Evolutionary conservation across 2,888 invertebrate genomes (phyloP), one percentile per base, ranked within the genome.

Genomic region (Eupsilia transversa): DNA sequence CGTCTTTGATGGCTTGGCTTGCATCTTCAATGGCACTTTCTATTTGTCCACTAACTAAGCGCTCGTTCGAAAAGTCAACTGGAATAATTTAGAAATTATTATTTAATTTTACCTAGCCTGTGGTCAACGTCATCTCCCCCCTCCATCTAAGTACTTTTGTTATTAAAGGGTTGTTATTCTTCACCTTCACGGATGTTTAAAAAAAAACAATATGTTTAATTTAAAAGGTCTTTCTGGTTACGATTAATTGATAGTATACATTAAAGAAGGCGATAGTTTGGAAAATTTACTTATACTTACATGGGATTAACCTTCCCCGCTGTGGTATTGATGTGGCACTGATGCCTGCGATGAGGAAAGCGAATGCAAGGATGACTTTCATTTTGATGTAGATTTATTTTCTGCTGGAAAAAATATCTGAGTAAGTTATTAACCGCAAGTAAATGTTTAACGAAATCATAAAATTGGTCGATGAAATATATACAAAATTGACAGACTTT

Each of bases 301-400:
- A 52, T 72, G 35, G 6, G 0, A 59, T 14, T 33, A 10, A 27
- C 0, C 27, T 49, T 6, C 30, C 65, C 14, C n/a, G 33, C 27
- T 49, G 54, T 1, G 69, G 52, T 3, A 76, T 41, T 7, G n/a
- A 3, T 27, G 33, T 46, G 14, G 92, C 92, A 59, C 77, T 86
- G 33, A 88, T 90, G 74, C 91, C 85, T 4, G 86, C 91, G n/a
- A 93, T 57, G 30, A 94, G 75, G 20, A 89, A 76, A 12, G 89
- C 84, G n/a, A 92, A 87, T 9, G 85, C 84, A 61, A 93, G 81
- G 49, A 91, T 52, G 57, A 63, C 49, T 78, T 91, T 93, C 94
- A 94, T 94, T 64, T 87, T 92, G 66, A 59, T 68, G 59, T 76
- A 0, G 3, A 3, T 74, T 64, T 61, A 2, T 43, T 27, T 49